Base-by-base conservation (phyloP, 2,797 vertebrate genomes). In the Protosalanx chinensis region DNA sequence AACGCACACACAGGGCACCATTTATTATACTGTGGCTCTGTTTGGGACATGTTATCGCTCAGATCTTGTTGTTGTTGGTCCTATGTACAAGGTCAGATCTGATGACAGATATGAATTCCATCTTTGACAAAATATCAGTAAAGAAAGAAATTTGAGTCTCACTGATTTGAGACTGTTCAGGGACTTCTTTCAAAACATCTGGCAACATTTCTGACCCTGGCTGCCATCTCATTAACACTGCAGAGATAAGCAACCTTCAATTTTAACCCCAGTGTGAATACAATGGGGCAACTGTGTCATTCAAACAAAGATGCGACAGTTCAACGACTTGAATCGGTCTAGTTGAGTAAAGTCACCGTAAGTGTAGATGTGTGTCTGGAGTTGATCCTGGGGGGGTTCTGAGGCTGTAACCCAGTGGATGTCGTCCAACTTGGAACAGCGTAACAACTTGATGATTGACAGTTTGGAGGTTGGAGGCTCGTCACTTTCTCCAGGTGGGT, bases 121-220 rank as follows among this genome's bases (percentile, higher is more conserved):
- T 77, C 53, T 76, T 76, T 68, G 60, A 32, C 23, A 20, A 8
- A 64, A 2, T 53, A 58, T 58, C 32, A 62, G 30, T 5, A 1
- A 71, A 23, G 53, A 51, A 79, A 67, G 32, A 71, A 72, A 1
- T 46, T 46, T 27, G 23, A 56, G 10, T 68, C 18, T 7, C 62
- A 64, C 35, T 35, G 51, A 67, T 62, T 61, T 51, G 35, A 74
- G 61, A 67, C 67, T 59, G 65, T 76, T 72, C 62, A 61, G 76
- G 60, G 27, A 56, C 76, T 81, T 64, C 75, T 86, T 85, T 89
- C 79, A 83, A 81, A 78, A 67, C 75, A 27, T 33, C 70, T 68
- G 56, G 73, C 81, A 79, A 82, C n/a, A 16, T 56, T 3, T 56
- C 51, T 49, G 51, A 57, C 51, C 32, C 70, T 46, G 32, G 27